These are phyloP conservation scores for Girardinichthys multiradiatus DNA, from an alignment of 2,113 vertebrate species.

Conservation along the genomic window DNA sequence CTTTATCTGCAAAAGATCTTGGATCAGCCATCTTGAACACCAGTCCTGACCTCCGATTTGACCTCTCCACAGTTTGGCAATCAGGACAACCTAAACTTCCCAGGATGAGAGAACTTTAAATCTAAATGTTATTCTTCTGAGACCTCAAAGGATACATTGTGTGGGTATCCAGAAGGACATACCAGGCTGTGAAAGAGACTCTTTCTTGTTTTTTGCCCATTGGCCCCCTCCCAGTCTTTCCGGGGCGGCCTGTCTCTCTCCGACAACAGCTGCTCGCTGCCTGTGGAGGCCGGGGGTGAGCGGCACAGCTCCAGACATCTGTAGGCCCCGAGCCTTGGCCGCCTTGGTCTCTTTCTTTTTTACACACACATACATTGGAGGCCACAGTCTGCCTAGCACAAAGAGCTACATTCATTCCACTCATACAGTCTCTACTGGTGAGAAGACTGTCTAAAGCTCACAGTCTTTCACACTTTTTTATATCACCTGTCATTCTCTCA, in stretches of 20 bases:
- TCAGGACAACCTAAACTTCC: slow-evolving; percentile 74
- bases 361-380: slow-evolving; percentile 60
- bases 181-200: slow-evolving; percentile 83
- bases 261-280: slow-evolving; percentile 84
- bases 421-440: slow-evolving; percentile 70
- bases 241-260: slow-evolving; percentile 76
- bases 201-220: slow-evolving; percentile 82
- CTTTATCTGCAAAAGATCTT: slow-evolving; percentile 7
- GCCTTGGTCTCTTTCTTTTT: slow-evolving; percentile 62
- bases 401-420: slow-evolving; percentile 79
- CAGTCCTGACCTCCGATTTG: slow-evolving; percentile 47
- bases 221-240: slow-evolving; percentile 80
- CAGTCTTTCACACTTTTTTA: slow-evolving; percentile 58
- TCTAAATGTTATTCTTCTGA: slow-evolving; percentile 86
- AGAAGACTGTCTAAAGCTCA: slow-evolving; percentile 77
- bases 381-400: slow-evolving; percentile 77
- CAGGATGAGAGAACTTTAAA: slow-evolving; percentile 83
- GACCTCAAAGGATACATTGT: slow-evolving; percentile 86
- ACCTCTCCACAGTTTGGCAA: slow-evolving; percentile 58
- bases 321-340: slow-evolving; percentile 75
- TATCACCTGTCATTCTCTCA: slow-evolving; percentile 45
- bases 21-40: slow-evolving; percentile 5
- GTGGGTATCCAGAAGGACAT: slow-evolving; percentile 83
- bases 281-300: slow-evolving; percentile 75
- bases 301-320: slow-evolving; percentile 79